phyloP scores from a whole-genome alignment of 2,888 invertebrate species.

The Drosophila mimetica region DNA sequence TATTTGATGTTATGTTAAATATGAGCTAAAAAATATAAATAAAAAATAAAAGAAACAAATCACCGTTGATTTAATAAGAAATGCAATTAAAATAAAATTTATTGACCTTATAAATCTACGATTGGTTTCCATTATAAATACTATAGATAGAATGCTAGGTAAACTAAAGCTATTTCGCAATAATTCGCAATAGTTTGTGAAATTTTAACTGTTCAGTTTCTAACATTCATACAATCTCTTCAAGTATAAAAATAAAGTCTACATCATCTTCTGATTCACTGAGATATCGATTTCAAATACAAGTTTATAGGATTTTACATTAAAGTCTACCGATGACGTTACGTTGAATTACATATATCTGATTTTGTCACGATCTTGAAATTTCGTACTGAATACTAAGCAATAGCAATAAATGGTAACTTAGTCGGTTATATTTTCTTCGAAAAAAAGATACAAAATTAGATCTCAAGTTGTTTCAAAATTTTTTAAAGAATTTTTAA shows the following conservation, averaged over 20 bases:
- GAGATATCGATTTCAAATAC: background rate
- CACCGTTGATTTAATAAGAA: background rate
- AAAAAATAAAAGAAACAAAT: too few species aligned
- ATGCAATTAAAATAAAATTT: background rate
- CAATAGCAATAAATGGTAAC: background rate
- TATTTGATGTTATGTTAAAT: too few species aligned
- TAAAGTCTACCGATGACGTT: background rate
- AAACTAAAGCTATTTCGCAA: slow-evolving; percentile 2
- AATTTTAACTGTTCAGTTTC: background rate
- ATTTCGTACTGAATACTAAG: background rate
- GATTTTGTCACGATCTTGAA: background rate
- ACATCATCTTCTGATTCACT: slow-evolving; percentile 10
- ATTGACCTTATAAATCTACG: background rate
- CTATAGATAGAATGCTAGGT: background rate
- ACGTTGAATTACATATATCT: background rate
- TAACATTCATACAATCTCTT: background rate
- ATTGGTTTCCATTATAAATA: background rate
- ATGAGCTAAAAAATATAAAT: too few species aligned
- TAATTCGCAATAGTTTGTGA: background rate
- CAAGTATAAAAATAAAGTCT: slow-evolving; percentile 2
- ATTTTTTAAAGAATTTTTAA: too few species aligned
- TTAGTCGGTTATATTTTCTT: background rate
- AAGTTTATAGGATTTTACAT: background rate
- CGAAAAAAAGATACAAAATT: too few species aligned
- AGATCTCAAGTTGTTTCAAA: too few species aligned